These are phyloP conservation scores for Dorcus parallelipipedus DNA, from an alignment of 2,888 invertebrate species.

Conservation along the genomic window DNA sequence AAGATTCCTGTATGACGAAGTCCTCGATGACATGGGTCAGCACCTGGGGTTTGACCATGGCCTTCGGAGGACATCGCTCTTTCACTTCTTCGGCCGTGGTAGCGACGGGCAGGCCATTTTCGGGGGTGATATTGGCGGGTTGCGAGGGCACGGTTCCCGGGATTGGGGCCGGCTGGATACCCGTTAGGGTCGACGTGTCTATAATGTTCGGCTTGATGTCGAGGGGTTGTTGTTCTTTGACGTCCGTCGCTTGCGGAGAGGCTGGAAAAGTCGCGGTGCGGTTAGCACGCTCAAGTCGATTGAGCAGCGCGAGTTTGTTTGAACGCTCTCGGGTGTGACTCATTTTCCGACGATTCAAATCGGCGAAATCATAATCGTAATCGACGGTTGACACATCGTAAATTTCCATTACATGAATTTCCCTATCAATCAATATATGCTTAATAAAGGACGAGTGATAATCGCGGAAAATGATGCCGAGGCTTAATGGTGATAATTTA, in stretches of 20 bases:
- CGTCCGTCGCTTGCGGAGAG: background rate
- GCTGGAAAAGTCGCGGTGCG: background rate
- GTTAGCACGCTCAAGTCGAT: background rate
- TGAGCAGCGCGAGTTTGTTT: background rate
- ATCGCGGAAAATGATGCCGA: no score
- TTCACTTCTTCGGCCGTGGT: conserved; percentile 47
- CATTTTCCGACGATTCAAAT: background rate
- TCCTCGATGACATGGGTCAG: conserved; percentile 96
- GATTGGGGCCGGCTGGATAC: conserved; percentile 41
- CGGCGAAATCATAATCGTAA: no score
- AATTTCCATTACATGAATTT: no score
- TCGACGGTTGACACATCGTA: no score
- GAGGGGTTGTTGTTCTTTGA: conserved; percentile 1
- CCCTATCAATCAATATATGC: no score
- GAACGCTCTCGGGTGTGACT: background rate
- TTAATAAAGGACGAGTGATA: no score
- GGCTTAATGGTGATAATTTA: no score
- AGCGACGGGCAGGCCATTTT: conserved; percentile 42
- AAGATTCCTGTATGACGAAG: conserved; percentile 93
- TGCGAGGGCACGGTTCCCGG: conserved; percentile 43
- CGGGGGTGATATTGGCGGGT: conserved; percentile 28
- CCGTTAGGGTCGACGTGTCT: conserved; percentile 24
- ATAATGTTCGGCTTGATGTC: conserved; percentile 26
- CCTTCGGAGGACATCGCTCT: conserved; percentile 69
- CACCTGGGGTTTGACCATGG: conserved; percentile 93